Percentiles rank a stretch among this genome's conserved stretches.
Evolutionary conservation across 2,888 invertebrate genomes (phyloP).

Genomic region (Opisthograptis luteolata): DNA sequence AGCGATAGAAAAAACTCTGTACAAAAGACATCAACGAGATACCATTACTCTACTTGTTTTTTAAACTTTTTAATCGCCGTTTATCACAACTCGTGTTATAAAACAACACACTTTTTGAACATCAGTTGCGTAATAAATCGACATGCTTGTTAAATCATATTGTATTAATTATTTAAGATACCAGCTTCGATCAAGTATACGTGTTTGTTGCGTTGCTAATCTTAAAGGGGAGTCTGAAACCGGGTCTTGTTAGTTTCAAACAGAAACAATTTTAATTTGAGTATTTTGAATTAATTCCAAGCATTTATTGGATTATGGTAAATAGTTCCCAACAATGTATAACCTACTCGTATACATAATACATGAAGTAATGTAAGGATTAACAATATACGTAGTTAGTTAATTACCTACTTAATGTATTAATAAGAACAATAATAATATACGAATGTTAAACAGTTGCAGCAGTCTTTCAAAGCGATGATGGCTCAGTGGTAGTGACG

Average conservation of each 20-base stretch:
- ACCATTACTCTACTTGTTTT: background rate
- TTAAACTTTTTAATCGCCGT: too few species aligned
- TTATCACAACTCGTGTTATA: too few species aligned
- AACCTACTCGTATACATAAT: too few species aligned
- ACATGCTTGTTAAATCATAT: slow-evolving; percentile 11
- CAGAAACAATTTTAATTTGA: background rate
- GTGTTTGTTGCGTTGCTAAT: slow-evolving; percentile 24
- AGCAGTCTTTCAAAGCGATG: too few species aligned
- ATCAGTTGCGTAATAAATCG: slow-evolving; percentile 5
- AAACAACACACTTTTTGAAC: slow-evolving; percentile 6
- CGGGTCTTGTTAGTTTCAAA: slow-evolving; percentile 5
- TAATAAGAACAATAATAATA: too few species aligned
- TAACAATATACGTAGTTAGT: too few species aligned
- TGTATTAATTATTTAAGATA: slow-evolving; percentile 23
- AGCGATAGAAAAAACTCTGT: slow-evolving; percentile 12
- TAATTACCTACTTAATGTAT: too few species aligned
- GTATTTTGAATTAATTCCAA: background rate
- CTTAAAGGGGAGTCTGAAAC: slow-evolving; percentile 20
- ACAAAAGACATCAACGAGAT: slow-evolving; percentile 28
- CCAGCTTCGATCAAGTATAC: slow-evolving; percentile 28
- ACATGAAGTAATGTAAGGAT: too few species aligned
- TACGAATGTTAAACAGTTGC: too few species aligned
- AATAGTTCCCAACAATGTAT: background rate
- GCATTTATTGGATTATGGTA: background rate
- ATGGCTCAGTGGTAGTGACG: too few species aligned